phyloP scores from a whole-genome alignment of 2,113 vertebrate genomes.

The Mungos mungo region DNA sequence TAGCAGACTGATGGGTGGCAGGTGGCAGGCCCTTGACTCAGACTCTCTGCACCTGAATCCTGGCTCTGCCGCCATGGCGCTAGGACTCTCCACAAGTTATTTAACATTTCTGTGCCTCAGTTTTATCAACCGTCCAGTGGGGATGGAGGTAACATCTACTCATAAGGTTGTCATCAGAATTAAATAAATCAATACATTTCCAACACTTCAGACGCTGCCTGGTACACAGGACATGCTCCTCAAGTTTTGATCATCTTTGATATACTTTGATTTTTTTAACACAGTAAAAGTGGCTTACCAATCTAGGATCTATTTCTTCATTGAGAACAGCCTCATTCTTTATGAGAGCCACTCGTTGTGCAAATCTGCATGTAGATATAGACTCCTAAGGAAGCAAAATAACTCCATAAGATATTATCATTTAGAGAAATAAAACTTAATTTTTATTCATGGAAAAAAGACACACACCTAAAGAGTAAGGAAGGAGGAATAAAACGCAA shows the following conservation, averaged over 20 bases:
- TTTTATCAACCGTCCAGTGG: not conserved
- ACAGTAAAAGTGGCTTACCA: constrained; percentile 87
- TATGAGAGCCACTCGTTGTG: constrained; percentile 95
- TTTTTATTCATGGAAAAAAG: constrained; percentile 23
- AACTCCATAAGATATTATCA: not conserved
- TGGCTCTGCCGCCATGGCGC: not conserved
- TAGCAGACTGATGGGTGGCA: not conserved
- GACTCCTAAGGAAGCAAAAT: constrained; percentile 89
- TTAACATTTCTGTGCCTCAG: not conserved
- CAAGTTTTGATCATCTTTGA: not conserved
- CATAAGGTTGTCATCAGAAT: not conserved
- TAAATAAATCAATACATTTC: not conserved
- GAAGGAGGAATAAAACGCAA: no score
- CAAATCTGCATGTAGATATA: constrained; percentile 97
- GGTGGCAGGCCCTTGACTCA: no score
- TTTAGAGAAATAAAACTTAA: not conserved
- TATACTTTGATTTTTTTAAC: not conserved
- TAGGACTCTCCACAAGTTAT: not conserved
- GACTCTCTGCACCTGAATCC: not conserved
- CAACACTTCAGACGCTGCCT: not conserved
- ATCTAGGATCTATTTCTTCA: constrained; percentile 94
- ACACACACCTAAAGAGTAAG: not conserved
- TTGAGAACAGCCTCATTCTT: constrained; percentile 96
- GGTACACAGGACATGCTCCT: not conserved
- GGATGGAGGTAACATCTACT: not conserved